A percentile compares a stretch with the other conserved stretches of the same genome.
phyloP scores from a whole-genome alignment of 2,888 invertebrate species.

The Mythimna albipuncta region DNA sequence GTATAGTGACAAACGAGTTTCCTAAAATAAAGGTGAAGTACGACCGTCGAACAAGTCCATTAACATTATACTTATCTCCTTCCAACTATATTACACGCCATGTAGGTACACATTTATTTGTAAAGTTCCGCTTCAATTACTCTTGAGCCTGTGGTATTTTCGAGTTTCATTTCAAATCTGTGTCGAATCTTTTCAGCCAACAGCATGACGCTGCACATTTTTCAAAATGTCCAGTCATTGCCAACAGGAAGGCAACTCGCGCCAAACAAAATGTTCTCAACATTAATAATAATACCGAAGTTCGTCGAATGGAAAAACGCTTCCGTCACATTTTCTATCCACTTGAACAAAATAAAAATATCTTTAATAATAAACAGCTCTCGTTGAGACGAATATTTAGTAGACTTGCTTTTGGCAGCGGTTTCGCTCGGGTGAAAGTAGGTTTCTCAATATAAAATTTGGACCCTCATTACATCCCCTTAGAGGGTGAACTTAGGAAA shows the following conservation, averaged over 20 bases:
- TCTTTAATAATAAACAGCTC: not conserved
- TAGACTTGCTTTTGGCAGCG: too few species aligned
- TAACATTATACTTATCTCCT: not conserved
- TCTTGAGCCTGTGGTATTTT: slow-evolving; percentile 29
- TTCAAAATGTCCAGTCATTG: slow-evolving; percentile 68
- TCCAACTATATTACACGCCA: not conserved
- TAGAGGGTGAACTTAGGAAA: too few species aligned
- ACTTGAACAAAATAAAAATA: slow-evolving; percentile 52
- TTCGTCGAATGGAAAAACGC: slow-evolving; percentile 61
- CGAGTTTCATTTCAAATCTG: slow-evolving; percentile 63
- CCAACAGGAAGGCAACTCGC: slow-evolving; percentile 71
- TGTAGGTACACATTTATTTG: not conserved
- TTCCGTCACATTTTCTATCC: slow-evolving; percentile 63
- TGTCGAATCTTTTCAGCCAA: slow-evolving; percentile 67
- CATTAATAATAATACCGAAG: slow-evolving; percentile 47
- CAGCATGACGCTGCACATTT: slow-evolving; percentile 66
- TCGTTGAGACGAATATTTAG: not conserved
- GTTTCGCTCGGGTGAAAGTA: too few species aligned
- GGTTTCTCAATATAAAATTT: too few species aligned
- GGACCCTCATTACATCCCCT: too few species aligned
- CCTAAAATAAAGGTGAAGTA: not conserved
- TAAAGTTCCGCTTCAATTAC: not conserved
- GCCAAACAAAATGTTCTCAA: slow-evolving; percentile 52
- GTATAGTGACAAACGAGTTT: not conserved
- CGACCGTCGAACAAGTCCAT: slow-evolving; percentile 6